These are phyloP conservation scores for Epiblema foenella DNA, from an alignment of 2,888 invertebrate species.

Conservation along the genomic window DNA sequence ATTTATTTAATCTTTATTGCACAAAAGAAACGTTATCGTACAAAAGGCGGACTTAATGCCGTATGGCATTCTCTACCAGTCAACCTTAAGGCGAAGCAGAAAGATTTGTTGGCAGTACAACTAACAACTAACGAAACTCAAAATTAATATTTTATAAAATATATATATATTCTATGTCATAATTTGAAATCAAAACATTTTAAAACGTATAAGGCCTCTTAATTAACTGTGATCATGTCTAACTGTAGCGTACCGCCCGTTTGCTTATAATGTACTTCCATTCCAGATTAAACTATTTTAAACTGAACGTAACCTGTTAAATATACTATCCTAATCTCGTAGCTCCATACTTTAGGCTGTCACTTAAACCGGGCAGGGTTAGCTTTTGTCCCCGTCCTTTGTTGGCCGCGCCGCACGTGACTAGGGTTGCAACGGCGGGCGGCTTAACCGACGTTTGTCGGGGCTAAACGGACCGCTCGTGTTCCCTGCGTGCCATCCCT, in stretches of 20 bases:
- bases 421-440: constrained; percentile 66
- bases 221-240: not conserved
- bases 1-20: too few species aligned
- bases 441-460: constrained; percentile 68
- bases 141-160: too few species aligned
- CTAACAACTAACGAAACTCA: too few species aligned
- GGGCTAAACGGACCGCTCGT: constrained; percentile 56
- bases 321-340: constrained; percentile 37
- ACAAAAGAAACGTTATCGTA: too few species aligned
- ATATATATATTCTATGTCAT: too few species aligned
- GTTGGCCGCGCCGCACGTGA: constrained; percentile 77
- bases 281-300: not conserved
- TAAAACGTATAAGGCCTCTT: too few species aligned
- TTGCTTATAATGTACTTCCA: not conserved
- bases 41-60: too few species aligned
- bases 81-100: too few species aligned
- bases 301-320: constrained; percentile 26
- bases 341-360: constrained; percentile 42
- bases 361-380: constrained; percentile 43
- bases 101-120: too few species aligned
- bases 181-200: too few species aligned
- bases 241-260: not conserved
- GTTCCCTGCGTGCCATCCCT: constrained; percentile 48
- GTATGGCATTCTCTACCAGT: too few species aligned
- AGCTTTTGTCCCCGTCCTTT: constrained; percentile 56